phyloP scores from a whole-genome alignment of 2,797 vertebrate genomes.

The Tolypeutes matacus region DNA sequence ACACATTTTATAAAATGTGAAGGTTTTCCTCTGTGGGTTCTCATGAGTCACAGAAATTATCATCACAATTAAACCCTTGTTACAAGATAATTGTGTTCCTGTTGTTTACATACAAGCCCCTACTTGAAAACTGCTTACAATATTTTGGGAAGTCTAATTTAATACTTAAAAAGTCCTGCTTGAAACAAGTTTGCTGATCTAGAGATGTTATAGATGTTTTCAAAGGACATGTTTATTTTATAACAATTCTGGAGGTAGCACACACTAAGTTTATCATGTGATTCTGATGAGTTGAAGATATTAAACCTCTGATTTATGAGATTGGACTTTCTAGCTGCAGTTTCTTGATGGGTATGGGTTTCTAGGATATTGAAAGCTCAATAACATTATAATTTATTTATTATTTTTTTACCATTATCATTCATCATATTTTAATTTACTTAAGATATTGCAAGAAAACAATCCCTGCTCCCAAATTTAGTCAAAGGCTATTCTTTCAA shows the following conservation, averaged over 20 bases:
- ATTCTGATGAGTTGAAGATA: constrained; percentile 21
- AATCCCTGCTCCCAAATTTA: background rate
- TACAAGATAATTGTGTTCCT: background rate
- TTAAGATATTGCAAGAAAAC: constrained; percentile 28
- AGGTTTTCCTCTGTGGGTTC: background rate
- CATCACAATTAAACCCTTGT: background rate
- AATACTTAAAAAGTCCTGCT: background rate
- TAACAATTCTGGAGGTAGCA: background rate
- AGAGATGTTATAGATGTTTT: background rate
- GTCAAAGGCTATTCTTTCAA: constrained; percentile 62
- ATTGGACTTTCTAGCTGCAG: background rate
- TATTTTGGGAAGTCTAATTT: background rate
- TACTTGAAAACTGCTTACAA: background rate
- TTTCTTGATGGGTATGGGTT: background rate
- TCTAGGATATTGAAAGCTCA: constrained; percentile 44
- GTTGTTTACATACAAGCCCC: rapidly evolving
- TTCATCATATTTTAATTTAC: constrained; percentile 75
- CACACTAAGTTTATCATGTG: background rate
- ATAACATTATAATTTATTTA: constrained; percentile 65
- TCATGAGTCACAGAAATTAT: background rate
- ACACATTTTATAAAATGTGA: background rate
- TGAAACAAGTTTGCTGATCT: background rate
- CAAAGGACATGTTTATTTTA: background rate
- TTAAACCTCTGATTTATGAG: constrained; percentile 66
- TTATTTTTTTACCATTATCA: constrained; percentile 46